Conservation (phyloP, 2,113 vertebrate species). For the Phoxinus phoxinus region DNA sequence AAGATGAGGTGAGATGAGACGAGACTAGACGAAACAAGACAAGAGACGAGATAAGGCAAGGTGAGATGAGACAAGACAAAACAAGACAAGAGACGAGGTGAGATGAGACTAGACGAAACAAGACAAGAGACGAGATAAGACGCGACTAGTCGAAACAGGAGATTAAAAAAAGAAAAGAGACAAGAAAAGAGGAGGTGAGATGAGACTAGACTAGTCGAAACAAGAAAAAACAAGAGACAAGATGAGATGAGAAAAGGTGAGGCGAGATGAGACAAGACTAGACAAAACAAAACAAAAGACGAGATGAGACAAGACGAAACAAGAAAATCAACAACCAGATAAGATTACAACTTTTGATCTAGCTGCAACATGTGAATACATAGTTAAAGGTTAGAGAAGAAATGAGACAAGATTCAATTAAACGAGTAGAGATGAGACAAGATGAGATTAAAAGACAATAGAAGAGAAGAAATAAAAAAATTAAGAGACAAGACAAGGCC, state of each 20-base stretch:
- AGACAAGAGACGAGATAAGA: background rate
- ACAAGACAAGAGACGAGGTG: background rate
- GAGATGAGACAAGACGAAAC: background rate
- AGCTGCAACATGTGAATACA: background rate
- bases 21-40: background rate
- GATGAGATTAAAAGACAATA: no score
- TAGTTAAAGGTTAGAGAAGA: background rate
- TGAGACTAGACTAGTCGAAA: background rate
- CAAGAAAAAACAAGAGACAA: background rate
- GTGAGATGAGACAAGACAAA: background rate
- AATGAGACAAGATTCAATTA: background rate
- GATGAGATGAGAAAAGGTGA: background rate
- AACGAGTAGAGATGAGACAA: no score
- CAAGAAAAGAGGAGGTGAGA: background rate
- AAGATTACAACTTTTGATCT: no score
- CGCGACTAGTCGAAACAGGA: background rate
- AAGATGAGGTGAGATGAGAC: background rate
- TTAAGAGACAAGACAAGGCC: no score
- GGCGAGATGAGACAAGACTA: background rate
- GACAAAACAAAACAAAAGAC: background rate
- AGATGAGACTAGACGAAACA: background rate
- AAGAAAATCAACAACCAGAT: background rate
- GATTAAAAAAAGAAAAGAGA: background rate
- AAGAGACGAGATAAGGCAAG: background rate
- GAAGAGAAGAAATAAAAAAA: no score